Evolutionary conservation across 2,888 invertebrate genomes (phyloP), one percentile per base, ranked within the genome.

Genomic region (Scaptomyza flava): DNA sequence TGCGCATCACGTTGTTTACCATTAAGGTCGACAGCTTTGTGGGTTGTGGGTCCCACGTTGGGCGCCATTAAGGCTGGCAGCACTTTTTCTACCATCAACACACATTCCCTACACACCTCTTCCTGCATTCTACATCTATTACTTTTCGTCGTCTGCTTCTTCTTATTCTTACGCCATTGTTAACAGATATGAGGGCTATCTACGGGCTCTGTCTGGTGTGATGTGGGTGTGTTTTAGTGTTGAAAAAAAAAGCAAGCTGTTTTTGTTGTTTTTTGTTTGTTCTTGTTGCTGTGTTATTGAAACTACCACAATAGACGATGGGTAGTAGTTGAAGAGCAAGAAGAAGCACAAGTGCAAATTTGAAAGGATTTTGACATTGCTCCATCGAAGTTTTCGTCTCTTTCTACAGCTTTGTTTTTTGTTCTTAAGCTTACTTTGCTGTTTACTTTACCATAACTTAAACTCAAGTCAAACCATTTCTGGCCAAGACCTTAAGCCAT

Each of bases 341-440:
- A 67, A 66, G 68, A 69, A 70, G 56, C 63, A 64, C 71, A 81
- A 81, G 82, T 81, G 73, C 66, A 76, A 83, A 80, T 79, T 72
- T 68, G 63, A 79, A 88, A 83, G 72, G 72, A 80, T 86, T 80
- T 73, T 78, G 77, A 81, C 88, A 82, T 77, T 83, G 68, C 70
- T 54, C 50, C 78, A 78, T 64, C 61, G 65, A 45, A 59, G 46
- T 61, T 36, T 23, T 33, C 11, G 27, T 45, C 58, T 41, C 50
- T 41, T 17, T 12, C 6, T 33, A 31, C 45, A 31, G 52, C 36
- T 1, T 38, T 38, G 36, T 41, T 41, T 41, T 72, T 66, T 63
- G 66, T 72, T 63, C 77, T 68, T 45, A 68, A 72, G 75, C 62
- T 66, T 66, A 47, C 64, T 62, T 62, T 59, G 33, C 42, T 69